Evolutionary conservation across 1,140 invertebrate genomes (phyloP).

Genomic region (Apis dorsata): DNA sequence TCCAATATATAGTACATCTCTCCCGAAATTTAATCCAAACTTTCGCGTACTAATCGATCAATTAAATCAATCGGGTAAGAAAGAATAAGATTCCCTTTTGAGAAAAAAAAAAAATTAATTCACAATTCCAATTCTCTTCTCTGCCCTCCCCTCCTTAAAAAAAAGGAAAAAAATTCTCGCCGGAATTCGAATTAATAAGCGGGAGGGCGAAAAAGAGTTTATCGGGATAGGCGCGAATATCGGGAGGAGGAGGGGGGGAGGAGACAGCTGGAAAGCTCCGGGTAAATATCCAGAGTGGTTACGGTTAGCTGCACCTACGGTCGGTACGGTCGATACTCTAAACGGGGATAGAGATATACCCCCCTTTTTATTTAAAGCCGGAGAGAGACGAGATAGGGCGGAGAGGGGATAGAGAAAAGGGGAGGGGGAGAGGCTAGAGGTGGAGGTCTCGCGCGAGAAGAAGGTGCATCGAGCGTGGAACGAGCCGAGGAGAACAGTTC

Average conservation of each 20-base stretch:
- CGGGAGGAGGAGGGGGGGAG: not conserved
- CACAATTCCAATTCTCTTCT: too few relatives aligned
- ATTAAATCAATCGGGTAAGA: too few relatives aligned
- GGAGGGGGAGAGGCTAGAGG: not conserved
- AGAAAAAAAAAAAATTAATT: too few relatives aligned
- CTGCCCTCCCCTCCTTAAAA: too few relatives aligned
- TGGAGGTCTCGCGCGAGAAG: conserved; percentile 17
- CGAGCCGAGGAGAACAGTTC: conserved; percentile 8
- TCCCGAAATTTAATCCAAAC: too few relatives aligned
- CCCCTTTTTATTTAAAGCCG: conserved; percentile 27
- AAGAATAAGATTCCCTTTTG: too few relatives aligned
- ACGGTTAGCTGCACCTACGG: not conserved
- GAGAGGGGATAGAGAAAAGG: not conserved
- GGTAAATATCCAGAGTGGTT: conserved; percentile 39
- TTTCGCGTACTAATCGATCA: too few relatives aligned
- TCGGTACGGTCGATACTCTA: conserved; percentile 32
- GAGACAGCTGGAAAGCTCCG: not conserved
- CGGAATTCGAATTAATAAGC: not conserved
- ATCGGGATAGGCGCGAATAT: conserved; percentile 24
- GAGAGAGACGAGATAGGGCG: not conserved
- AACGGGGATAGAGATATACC: conserved; percentile 1
- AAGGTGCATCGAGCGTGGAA: conserved; percentile 35
- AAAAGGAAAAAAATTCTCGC: not conserved
- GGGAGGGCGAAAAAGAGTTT: not conserved
- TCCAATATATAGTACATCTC: too few relatives aligned